Evolutionary conservation across 2,113 vertebrate species (phyloP), one percentile per base, ranked within the genome.

Genomic region (Indicator indicator): DNA sequence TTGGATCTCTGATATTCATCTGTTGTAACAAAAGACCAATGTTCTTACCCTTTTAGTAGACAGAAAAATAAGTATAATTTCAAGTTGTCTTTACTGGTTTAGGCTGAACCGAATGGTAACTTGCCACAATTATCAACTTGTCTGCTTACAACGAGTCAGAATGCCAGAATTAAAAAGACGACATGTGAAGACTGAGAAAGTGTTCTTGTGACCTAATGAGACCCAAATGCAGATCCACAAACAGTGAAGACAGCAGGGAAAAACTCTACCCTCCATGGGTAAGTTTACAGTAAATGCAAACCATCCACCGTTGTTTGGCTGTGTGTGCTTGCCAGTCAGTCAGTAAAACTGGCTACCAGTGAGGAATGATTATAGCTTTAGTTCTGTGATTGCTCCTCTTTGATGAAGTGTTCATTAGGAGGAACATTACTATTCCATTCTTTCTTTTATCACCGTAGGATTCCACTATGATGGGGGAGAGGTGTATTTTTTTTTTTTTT

Each of bases 341-440:
- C 89, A 74, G 52, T 68, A 58, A 93, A 94, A 44, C 80, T 36
- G 88, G 40, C 91, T 97, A 81, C 68, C 85, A 83, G 71, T 83
- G 54, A 96, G 86, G 81, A 96, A 94, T 97, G 96, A 97, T 97
- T 97, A 96, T 89, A 97, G 96, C 92, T 91, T 96, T 96, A 94
- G 68, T 88, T 94, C 72, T 13, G 5, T 95, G 69, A 62, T 93
- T 94, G 80, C 65, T 96, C 59, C 87, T 95, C 44, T 95, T 86
- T 95, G 68, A 73, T 38, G 59, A 93, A 87, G 77, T 70, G 76
- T 88, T 95, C 85, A 92, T 95, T 97, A 94, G 38, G 70, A 90
- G 54, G 80, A 95, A 90, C 89, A 85, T 86, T 97, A 88, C 94
- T 91, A 86, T 96, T 89, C 80, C 28, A 12, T 95, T 90, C 87